A percentile compares a stretch with the other conserved stretches of the same genome.
Conservation (phyloP, 2,797 vertebrate genomes). For the Hypotaenidia philippensis region DNA sequence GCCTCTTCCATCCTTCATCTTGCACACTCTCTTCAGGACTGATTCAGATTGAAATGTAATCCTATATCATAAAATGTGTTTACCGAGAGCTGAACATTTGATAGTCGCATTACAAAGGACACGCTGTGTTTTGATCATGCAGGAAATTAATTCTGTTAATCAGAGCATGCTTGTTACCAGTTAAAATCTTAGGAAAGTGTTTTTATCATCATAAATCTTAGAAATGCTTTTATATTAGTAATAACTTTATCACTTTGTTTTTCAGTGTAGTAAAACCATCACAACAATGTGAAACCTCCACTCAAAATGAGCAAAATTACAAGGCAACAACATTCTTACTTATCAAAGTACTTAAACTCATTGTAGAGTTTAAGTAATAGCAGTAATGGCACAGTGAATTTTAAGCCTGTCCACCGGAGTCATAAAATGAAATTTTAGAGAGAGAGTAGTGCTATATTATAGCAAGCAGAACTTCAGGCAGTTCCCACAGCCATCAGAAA, state of each 20-base stretch:
- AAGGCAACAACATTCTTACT: not conserved
- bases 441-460: not conserved
- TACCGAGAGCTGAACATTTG: not conserved
- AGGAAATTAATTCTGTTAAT: conserved; percentile 54
- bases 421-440: not conserved
- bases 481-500: not conserved
- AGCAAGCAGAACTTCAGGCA: not conserved
- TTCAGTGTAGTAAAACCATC: not conserved
- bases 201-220: conserved; percentile 22
- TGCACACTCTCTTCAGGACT: not conserved
- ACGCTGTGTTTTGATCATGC: not conserved
- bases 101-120: conserved; percentile 15
- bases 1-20: not conserved
- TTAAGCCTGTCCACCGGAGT: not conserved
- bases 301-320: not conserved
- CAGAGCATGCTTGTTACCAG: conserved; percentile 2
- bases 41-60: conserved; percentile 17
- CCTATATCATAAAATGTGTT: not conserved
- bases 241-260: not conserved
- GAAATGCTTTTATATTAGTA: conserved; percentile 25
- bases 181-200: conserved; percentile 6
- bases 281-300: not conserved
- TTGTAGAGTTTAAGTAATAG: not conserved
- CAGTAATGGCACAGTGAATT: not conserved
- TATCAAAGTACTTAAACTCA: not conserved